These are phyloP conservation scores for Herminia tarsipennalis DNA, from an alignment of 2,888 invertebrate species.

Conservation along the genomic window DNA sequence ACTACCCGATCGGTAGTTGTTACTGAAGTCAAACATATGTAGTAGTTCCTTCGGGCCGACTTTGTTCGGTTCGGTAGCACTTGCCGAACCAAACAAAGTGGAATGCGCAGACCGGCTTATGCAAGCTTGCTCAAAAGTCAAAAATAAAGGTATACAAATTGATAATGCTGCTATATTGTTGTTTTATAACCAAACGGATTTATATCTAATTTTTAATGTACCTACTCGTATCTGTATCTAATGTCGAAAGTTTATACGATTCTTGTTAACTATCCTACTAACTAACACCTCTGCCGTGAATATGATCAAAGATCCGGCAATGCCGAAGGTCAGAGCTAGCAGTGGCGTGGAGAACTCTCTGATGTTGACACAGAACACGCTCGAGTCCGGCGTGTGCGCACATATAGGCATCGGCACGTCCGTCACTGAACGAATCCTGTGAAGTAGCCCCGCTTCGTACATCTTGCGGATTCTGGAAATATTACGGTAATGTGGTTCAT, in stretches of 20 bases:
- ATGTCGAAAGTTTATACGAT: slow-evolving; percentile 35
- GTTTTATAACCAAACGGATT: too few species aligned
- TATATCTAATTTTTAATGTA: too few species aligned
- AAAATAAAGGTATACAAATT: too few species aligned
- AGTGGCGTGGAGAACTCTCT: slow-evolving; percentile 86
- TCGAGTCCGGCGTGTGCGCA: slow-evolving; percentile 75
- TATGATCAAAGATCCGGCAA: slow-evolving; percentile 63
- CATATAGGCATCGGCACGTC: slow-evolving; percentile 86
- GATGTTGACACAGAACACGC: slow-evolving; percentile 82
- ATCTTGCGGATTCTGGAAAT: slow-evolving; percentile 83
- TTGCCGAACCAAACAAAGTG: too few species aligned
- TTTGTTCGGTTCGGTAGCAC: too few species aligned
- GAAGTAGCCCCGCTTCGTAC: slow-evolving; percentile 86
- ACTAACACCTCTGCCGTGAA: slow-evolving; percentile 64
- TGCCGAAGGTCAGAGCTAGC: slow-evolving; percentile 79
- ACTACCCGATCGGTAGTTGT: too few species aligned
- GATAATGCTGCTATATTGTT: too few species aligned
- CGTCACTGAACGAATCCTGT: slow-evolving; percentile 84
- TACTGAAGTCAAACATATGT: too few species aligned
- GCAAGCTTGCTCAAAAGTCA: too few species aligned
- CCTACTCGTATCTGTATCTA: too few species aligned
- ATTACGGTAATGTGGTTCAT: background rate
- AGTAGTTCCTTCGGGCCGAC: too few species aligned
- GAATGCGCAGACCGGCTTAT: too few species aligned
- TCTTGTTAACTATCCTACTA: slow-evolving; percentile 12